Conservation (phyloP, 2,888 invertebrate species). For the Hedychridium roseum region DNA sequence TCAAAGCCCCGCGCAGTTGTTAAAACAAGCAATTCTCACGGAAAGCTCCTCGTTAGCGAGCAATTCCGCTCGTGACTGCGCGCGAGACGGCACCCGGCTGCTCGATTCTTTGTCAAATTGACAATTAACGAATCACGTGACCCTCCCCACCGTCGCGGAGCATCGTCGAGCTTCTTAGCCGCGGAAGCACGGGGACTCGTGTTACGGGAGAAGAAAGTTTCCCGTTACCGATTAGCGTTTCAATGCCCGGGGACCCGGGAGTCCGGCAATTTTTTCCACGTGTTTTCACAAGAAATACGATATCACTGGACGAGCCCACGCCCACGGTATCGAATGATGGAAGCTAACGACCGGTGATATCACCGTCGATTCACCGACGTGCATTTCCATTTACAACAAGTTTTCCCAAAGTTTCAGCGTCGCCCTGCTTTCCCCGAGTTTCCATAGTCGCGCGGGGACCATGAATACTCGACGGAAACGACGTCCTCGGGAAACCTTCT, state of each 20-base stretch:
- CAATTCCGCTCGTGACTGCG: too few species aligned
- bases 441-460: not conserved
- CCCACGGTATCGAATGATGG: slow-evolving; percentile 7
- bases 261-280: slow-evolving; percentile 32
- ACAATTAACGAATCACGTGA: not conserved
- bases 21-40: slow-evolving; percentile 49
- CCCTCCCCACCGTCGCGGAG: not conserved
- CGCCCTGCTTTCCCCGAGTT: too few species aligned
- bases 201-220: slow-evolving; percentile 47
- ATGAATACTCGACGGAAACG: too few species aligned
- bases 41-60: slow-evolving; percentile 41
- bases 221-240: slow-evolving; percentile 59
- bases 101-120: not conserved
- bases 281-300: slow-evolving; percentile 57
- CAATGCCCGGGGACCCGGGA: slow-evolving; percentile 34
- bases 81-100: not conserved
- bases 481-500: not conserved
- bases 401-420: too few species aligned
- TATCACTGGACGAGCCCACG: slow-evolving; percentile 21
- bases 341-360: slow-evolving; percentile 7
- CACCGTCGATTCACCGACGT: too few species aligned
- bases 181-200: slow-evolving; percentile 23
- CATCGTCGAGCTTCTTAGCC: not conserved
- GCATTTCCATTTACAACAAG: too few species aligned
- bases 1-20: slow-evolving; percentile 46